A percentile compares a stretch with the other conserved stretches of the same genome.
phyloP scores from a whole-genome alignment of 2,113 vertebrate species.

The Perca schrenkii region DNA sequence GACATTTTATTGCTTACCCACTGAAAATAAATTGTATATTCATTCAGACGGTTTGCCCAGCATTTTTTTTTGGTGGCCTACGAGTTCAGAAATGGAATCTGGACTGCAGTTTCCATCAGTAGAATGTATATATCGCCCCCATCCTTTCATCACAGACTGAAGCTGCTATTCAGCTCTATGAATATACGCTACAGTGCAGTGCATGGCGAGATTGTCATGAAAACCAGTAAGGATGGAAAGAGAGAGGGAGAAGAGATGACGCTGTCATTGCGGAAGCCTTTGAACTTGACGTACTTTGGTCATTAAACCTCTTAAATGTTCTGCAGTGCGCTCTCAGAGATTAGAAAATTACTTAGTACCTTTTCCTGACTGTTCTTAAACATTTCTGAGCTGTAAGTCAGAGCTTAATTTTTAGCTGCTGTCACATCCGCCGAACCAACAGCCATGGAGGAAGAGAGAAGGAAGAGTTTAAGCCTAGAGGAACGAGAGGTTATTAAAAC shows the following conservation, averaged over 20 bases:
- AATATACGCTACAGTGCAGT: slow-evolving; percentile 3
- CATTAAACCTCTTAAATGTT: slow-evolving; percentile 78
- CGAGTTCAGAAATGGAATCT: slow-evolving; percentile 64
- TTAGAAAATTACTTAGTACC: slow-evolving; percentile 70
- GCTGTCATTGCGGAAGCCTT: slow-evolving; percentile 63
- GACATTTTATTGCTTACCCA: slow-evolving; percentile 70
- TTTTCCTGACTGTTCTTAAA: slow-evolving; percentile 56
- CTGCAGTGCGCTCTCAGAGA: slow-evolving; percentile 66
- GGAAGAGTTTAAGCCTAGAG: slow-evolving; percentile 6
- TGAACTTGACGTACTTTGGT: slow-evolving; percentile 65
- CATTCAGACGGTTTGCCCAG: slow-evolving; percentile 51
- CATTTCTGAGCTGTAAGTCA: slow-evolving; percentile 51
- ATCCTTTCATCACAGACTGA: slow-evolving; percentile 13
- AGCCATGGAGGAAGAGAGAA: slow-evolving; percentile 22
- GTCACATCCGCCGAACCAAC: slow-evolving; percentile 48
- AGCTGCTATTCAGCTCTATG: slow-evolving; percentile 20
- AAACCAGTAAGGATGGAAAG: background rate
- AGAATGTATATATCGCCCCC: slow-evolving; percentile 20
- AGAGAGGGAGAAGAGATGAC: background rate
- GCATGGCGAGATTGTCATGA: slow-evolving; percentile 11
- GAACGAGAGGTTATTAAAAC: slow-evolving; percentile 35
- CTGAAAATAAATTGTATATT: slow-evolving; percentile 66
- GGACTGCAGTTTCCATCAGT: slow-evolving; percentile 37
- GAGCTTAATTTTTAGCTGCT: slow-evolving; percentile 61
- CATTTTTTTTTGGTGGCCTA: slow-evolving; percentile 37